Percentiles rank a stretch among this genome's conserved stretches.
Evolutionary conservation across 2,797 vertebrate genomes (phyloP).

Genomic region (Decapterus maruadsi): DNA sequence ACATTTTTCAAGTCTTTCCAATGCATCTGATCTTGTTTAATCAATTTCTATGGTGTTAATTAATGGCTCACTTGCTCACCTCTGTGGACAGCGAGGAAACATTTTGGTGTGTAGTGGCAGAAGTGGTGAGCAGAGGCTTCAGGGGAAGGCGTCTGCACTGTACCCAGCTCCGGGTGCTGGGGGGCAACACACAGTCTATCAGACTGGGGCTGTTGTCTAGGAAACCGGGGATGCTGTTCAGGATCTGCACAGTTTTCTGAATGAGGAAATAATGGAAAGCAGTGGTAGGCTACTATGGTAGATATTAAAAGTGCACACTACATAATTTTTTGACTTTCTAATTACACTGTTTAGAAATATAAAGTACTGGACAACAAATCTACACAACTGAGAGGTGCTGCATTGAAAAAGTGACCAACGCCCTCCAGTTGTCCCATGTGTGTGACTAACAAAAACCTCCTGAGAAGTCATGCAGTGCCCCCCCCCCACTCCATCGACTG

Average conservation of each 20-base stretch:
- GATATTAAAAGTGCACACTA: not conserved
- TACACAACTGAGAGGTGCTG: not conserved
- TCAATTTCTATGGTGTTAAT: not conserved
- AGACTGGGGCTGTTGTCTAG: conserved; percentile 73
- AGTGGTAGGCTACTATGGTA: no score
- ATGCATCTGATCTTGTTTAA: not conserved
- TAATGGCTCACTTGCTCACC: conserved; percentile 45
- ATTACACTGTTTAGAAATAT: no score
- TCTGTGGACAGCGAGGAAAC: conserved; percentile 81
- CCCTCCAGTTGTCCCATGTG: conserved; percentile 19
- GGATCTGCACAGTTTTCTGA: conserved; percentile 63
- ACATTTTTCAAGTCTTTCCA: not conserved
- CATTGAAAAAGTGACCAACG: not conserved
- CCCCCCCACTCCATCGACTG: not conserved
- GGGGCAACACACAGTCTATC: conserved; percentile 78
- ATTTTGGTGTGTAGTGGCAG: conserved; percentile 81
- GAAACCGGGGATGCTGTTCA: conserved; percentile 66
- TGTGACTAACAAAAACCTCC: conserved; percentile 82
- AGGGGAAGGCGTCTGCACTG: conserved; percentile 75
- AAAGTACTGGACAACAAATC: no score
- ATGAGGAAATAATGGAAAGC: not conserved
- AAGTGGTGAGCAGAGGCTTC: conserved; percentile 76
- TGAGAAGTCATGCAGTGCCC: conserved; percentile 77
- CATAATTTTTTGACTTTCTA: no score
- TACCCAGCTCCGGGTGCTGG: conserved; percentile 80